Conservation (phyloP, 2,113 vertebrate species). For the Felis chaus region DNA sequence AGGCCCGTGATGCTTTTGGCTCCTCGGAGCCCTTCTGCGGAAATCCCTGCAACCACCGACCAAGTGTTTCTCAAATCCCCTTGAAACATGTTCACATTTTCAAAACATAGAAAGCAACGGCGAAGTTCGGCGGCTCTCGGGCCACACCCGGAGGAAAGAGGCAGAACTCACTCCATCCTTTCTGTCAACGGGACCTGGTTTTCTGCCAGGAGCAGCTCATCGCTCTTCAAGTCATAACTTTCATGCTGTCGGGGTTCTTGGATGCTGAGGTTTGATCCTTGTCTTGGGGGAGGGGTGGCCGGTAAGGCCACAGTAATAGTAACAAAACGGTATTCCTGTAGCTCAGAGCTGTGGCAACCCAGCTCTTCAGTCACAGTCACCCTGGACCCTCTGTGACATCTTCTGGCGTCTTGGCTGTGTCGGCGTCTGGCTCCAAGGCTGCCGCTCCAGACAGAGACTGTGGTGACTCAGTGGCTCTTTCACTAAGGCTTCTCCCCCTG, state of each 20-base stretch:
- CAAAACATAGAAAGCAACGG: conserved; percentile 69
- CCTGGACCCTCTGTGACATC: not conserved
- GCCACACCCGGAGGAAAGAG: not conserved
- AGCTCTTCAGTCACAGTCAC: not conserved
- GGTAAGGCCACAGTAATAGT: not conserved
- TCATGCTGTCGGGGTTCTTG: not conserved
- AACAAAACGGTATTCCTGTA: not conserved
- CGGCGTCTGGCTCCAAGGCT: not conserved
- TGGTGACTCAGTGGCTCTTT: not conserved
- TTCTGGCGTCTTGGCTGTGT: not conserved
- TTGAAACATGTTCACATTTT: conserved; percentile 70
- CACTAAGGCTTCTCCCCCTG: not conserved
- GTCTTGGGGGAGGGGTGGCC: not conserved
- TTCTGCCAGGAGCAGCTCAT: not conserved
- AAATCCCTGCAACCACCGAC: conserved; percentile 76
- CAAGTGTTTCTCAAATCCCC: conserved; percentile 52
- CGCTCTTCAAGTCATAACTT: not conserved
- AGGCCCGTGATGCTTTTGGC: conserved; percentile 71
- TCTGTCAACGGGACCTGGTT: not conserved
- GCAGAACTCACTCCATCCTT: not conserved
- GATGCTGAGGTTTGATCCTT: not conserved
- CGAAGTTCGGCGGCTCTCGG: not conserved
- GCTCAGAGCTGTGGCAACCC: not conserved
- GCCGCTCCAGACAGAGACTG: not conserved
- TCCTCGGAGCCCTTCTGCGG: conserved; percentile 57